Evolutionary conservation across 2,113 vertebrate species (phyloP).

Genomic region (Petromus typicus): DNA sequence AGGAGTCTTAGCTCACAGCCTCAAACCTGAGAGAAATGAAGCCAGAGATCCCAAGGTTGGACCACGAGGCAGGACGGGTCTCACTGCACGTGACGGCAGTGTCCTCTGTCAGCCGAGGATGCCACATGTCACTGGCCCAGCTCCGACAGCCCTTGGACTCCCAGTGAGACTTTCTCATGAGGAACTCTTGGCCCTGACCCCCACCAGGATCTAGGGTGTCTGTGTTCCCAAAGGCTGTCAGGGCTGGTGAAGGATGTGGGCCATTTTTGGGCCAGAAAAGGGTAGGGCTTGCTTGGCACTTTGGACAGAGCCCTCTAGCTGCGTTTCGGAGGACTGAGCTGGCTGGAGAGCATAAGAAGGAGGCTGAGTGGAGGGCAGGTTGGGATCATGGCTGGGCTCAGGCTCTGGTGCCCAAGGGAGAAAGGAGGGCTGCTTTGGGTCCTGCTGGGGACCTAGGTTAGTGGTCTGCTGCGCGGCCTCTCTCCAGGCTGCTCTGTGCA

Average conservation of each 20-base stretch:
- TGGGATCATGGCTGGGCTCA: not conserved
- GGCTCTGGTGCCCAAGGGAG: not conserved
- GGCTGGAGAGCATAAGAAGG: not conserved
- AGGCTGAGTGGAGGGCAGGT: not conserved
- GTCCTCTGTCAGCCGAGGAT: not conserved
- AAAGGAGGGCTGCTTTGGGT: not conserved
- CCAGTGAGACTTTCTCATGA: not conserved
- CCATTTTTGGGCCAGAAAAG: not conserved
- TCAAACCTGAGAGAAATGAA: not conserved
- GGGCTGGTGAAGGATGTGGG: not conserved
- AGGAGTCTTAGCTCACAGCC: not conserved
- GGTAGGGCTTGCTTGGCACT: not conserved
- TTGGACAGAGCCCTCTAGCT: not conserved
- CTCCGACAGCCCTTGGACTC: not conserved
- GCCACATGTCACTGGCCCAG: not conserved
- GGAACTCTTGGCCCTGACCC: not conserved
- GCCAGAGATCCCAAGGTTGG: too few species aligned
- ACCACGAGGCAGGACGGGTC: too few species aligned
- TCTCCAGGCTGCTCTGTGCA: not conserved
- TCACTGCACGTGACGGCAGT: not conserved
- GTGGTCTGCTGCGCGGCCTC: not conserved
- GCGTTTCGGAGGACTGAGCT: not conserved
- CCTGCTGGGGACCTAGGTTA: not conserved
- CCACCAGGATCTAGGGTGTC: not conserved
- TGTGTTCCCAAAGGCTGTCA: not conserved